Base-by-base conservation (phyloP, 2,113 vertebrate species). In the Alethe diademata region DNA sequence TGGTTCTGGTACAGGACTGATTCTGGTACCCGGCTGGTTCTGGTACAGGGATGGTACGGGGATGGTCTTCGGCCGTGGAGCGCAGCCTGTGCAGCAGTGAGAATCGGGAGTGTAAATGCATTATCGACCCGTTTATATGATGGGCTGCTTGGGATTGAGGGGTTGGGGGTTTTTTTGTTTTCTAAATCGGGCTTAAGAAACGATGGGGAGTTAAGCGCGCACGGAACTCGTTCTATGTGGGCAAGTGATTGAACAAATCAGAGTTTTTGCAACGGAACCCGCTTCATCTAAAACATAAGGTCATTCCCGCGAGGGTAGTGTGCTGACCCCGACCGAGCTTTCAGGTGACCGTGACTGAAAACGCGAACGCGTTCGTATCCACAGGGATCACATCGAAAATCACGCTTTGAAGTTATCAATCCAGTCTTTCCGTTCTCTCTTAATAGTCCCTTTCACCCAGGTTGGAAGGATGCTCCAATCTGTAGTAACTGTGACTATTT, bases 121-220 rank as follows among this genome's bases (percentile, higher is more conserved):
- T 12, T 33, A 23, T 70, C 51, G 8, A 11, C 11, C 20, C 0
- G 18, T 35, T 47, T 38, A 1, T 12, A 0, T 2, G 25, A 31
- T 3, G 40, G 35, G 31, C 11, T 86, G 8, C 33, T 28, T 5
- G 20, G 33, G 62, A 17, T 4, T 20, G 42, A 16, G 47, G 9
- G 8, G 1, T 11, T 23, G n/a, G 6, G 3, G 8, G 4, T 6
- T 8, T 8, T 25, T 66, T 56, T 38, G 15, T 35, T 70, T 65
- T 66, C 36, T 47, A 61, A 72, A 33, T 71, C 6, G 19, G 17
- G 23, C 3, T 75, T n/a, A 28, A 78, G 31, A 22, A 42, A 13
- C 1, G 9, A 11, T 6, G 4, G 6, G 57, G 23, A 18, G 12
- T 56, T 23, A 40, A n/a, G 31, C 25, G 5, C 2, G 29, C 26